These are phyloP conservation scores for Eleginops maclovinus DNA, from an alignment of 2,113 vertebrate species.

Conservation along the genomic window DNA sequence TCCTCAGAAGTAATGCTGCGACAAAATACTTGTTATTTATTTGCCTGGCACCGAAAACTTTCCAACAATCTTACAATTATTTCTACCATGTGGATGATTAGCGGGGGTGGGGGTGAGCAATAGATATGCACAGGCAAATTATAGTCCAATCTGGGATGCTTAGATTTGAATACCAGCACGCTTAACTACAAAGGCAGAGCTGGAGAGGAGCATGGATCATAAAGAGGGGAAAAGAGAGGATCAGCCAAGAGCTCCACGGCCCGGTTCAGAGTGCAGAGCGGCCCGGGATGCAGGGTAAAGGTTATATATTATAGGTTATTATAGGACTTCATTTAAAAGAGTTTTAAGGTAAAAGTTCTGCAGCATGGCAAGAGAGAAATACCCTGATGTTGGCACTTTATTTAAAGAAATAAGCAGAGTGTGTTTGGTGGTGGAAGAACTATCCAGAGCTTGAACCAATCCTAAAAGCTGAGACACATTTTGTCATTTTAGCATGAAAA, in stretches of 20 bases:
- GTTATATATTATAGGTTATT: constrained; percentile 57
- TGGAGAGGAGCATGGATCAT: constrained; percentile 50
- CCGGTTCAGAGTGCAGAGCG: constrained; percentile 31
- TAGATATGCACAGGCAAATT: constrained; percentile 72
- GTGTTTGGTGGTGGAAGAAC: no score
- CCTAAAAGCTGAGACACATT: no score
- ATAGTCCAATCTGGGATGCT: constrained; percentile 72
- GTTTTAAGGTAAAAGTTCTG: constrained; percentile 37
- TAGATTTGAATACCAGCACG: constrained; percentile 75
- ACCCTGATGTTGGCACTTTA: constrained; percentile 35
- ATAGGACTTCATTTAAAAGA: constrained; percentile 36
- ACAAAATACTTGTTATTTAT: constrained; percentile 61
- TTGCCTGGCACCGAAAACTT: constrained; percentile 65
- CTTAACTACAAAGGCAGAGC: constrained; percentile 67
- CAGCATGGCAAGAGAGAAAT: constrained; percentile 28
- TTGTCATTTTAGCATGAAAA: no score
- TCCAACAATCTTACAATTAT: constrained; percentile 73
- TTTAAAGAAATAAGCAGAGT: constrained; percentile 49
- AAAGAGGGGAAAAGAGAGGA: constrained; percentile 49
- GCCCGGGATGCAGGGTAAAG: constrained; percentile 19
- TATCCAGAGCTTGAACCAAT: no score
- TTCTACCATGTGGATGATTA: constrained; percentile 71
- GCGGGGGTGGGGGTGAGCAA: constrained; percentile 60
- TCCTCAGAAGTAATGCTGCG: constrained; percentile 51
- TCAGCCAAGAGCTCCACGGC: constrained; percentile 60